Base-by-base conservation (phyloP, 2,113 vertebrate species). In the Phalacrocorax carbo region DNA sequence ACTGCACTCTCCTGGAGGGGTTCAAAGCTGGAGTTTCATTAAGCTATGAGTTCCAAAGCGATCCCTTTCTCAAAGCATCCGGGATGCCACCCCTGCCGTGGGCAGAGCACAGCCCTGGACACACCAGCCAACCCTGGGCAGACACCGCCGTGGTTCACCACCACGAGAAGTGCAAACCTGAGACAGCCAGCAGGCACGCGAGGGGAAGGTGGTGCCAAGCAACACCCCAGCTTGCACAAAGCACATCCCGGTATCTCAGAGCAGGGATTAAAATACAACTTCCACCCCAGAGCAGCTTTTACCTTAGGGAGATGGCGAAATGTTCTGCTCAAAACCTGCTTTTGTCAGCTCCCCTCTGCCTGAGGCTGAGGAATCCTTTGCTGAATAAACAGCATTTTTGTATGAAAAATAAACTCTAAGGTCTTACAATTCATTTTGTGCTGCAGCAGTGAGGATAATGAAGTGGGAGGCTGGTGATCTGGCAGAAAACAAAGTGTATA, bases 321-420 rank as follows among this genome's bases (percentile, higher is more conserved):
- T 7, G 26, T n/a, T 54, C 69, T 86, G 82, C 80, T 92, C 57
- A 78, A 93, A 90, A 86, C 38, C 36, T 88, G 69, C 72, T 76
- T 84, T 62, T 13, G 3, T 93, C 69, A 92, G 57, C 65, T 90
- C n/a, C 13, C 64, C 62, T 93, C 58, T 69, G 72, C 68, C 72
- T 79, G 86, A 84, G 88, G 76, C 69, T 66, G 72, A 93, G 38
- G 46, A 78, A 95, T 55, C 44, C 82, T 90, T 55, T 93, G 90
- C 82, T 86, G 92, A 83, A 94, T 55, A 95, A 96, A 90, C 85
- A 95, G 57, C 77, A 71, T 80, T 92, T 94, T 13, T 46, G 25
- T 84, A 72, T 70, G 65, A 89, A 91, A 91, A 90, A 94, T 60
- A 94, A 95, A 93, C 69, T 71, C 88, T 38, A 2, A 64, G 81